Percentiles rank a stretch among this genome's conserved stretches.
Evolutionary conservation across 1,140 invertebrate species (phyloP).

Genomic region (Aphaenogaster floridana): DNA sequence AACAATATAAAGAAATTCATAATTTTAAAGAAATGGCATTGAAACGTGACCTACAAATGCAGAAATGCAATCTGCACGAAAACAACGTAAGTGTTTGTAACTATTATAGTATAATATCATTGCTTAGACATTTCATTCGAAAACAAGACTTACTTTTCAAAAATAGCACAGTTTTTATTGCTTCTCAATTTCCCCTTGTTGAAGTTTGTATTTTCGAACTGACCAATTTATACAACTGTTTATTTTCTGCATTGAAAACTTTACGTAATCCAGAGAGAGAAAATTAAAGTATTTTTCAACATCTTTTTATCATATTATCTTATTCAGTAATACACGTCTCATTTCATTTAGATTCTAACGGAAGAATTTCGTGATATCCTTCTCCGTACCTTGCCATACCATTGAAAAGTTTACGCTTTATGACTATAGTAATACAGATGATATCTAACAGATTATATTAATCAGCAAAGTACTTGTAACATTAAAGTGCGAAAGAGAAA

Average conservation of each 20-base stretch:
- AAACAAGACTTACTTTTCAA: constrained; percentile 34
- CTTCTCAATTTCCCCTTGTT: constrained; percentile 29
- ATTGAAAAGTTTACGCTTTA: constrained; percentile 8
- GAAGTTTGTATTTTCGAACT: constrained; percentile 22
- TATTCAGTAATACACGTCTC: constrained; percentile 15
- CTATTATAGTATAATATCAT: not conserved
- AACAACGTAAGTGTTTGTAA: constrained; percentile 30
- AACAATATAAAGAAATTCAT: constrained; percentile 1
- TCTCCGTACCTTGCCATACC: not conserved
- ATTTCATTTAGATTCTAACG: constrained; percentile 24
- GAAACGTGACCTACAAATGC: constrained; percentile 17
- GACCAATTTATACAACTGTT: constrained; percentile 18
- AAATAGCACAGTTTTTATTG: constrained; percentile 27
- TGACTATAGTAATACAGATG: not conserved
- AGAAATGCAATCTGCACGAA: constrained; percentile 7
- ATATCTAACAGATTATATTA: constrained; percentile 25
- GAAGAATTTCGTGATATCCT: constrained; percentile 7
- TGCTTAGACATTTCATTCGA: constrained; percentile 14
- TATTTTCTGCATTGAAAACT: constrained; percentile 16
- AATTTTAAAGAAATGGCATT: not conserved
- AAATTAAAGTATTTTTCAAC: constrained; percentile 3
- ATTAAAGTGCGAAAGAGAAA: not conserved
- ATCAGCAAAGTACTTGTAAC: constrained; percentile 11
- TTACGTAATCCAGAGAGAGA: not conserved
- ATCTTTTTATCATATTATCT: constrained; percentile 34